A percentile compares a stretch with the other conserved stretches of the same genome.
Evolutionary conservation across 2,113 vertebrate species (phyloP).

Genomic region (Isichthys henryi): DNA sequence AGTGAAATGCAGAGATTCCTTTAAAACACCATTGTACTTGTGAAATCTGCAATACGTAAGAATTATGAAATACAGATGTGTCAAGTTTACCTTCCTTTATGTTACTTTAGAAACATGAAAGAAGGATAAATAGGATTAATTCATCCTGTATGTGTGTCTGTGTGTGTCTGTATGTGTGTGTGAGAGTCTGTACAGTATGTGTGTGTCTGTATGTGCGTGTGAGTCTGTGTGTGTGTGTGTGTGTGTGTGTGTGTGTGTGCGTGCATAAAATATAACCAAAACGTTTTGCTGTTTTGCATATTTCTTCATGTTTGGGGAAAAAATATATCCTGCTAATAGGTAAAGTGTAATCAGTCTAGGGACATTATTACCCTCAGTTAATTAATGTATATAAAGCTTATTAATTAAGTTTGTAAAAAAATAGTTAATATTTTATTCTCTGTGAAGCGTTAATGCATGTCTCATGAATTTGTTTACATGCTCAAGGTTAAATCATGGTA

Average conservation of each 20-base stretch:
- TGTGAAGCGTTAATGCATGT: constrained; percentile 1
- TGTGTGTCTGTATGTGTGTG: neutral
- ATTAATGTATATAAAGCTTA: constrained; percentile 2
- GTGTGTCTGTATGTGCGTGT: too few species aligned
- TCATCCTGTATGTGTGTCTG: neutral
- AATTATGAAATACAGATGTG: neutral
- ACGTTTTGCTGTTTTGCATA: neutral
- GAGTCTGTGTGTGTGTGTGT: neutral
- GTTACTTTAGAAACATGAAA: neutral
- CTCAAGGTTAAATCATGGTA: neutral
- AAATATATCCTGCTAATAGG: neutral
- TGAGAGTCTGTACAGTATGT: neutral
- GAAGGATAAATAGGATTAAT: neutral
- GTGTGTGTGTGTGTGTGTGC: neutral
- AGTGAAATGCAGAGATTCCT: neutral
- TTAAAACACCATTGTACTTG: neutral
- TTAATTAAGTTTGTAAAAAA: constrained; percentile 9
- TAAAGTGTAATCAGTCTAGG: neutral
- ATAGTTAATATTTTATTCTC: neutral
- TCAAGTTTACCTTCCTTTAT: neutral
- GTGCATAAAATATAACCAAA: neutral
- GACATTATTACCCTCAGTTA: neutral
- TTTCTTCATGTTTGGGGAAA: neutral
- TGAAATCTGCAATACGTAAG: neutral
- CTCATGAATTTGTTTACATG: constrained; percentile 4